A percentile compares a stretch with the other conserved stretches of the same genome.
Evolutionary conservation across 2,113 vertebrate genomes (phyloP).

Genomic region (Thalassarche chlororhynchos): DNA sequence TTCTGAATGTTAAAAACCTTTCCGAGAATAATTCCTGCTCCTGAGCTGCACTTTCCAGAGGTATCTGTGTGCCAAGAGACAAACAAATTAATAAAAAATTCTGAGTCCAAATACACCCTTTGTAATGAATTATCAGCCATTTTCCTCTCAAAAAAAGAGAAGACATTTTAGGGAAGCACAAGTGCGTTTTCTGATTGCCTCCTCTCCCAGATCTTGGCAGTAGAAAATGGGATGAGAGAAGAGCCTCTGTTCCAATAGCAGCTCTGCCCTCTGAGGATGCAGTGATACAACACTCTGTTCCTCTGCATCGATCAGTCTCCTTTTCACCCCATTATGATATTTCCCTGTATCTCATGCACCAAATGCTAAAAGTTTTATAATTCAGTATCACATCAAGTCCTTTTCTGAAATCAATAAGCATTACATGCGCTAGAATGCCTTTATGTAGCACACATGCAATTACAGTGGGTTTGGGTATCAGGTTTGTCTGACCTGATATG

Average conservation of each 20-base stretch:
- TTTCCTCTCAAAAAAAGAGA: not conserved
- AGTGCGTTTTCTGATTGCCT: not conserved
- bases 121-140: not conserved
- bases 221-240: not conserved
- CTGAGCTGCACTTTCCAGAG: not conserved
- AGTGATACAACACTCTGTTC: not conserved
- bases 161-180: not conserved
- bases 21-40: not conserved
- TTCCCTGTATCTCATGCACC: not conserved
- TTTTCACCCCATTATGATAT: not conserved
- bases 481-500: not conserved
- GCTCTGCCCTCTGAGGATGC: not conserved
- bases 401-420: constrained; percentile 21
- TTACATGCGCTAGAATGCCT: not conserved
- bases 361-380: not conserved
- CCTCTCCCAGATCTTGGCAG: not conserved
- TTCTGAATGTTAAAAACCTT: not conserved
- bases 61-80: not conserved
- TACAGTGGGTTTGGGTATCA: not conserved
- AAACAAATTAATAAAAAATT: not conserved
- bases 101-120: not conserved
- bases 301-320: not conserved
- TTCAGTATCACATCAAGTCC: not conserved
- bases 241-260: not conserved
- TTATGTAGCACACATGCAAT: not conserved